A percentile compares a stretch with the other conserved stretches of the same genome.
Conservation (phyloP, 2,888 invertebrate species). For the Tipula vernalis region DNA sequence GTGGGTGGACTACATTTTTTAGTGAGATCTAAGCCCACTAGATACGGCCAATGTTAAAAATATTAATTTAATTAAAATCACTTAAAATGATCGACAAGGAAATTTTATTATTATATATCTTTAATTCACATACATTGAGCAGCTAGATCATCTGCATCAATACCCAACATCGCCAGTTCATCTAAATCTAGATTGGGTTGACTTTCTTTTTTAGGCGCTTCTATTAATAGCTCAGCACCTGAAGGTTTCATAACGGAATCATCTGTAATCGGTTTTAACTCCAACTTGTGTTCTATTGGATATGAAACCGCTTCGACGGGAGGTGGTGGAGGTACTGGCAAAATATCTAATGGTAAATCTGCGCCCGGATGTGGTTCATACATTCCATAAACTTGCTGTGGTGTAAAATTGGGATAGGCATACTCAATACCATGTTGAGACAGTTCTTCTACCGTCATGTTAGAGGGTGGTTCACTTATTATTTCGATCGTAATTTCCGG, state of each 20-base stretch:
- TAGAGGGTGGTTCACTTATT: neutral
- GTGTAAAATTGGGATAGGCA: neutral
- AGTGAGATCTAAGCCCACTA: no score
- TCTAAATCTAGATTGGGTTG: constrained; percentile 43
- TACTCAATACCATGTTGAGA: neutral
- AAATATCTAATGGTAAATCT: neutral
- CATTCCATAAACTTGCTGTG: neutral
- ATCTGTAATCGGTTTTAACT: constrained; percentile 24
- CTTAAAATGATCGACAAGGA: neutral
- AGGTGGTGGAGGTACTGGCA: constrained; percentile 27
- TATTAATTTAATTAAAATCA: neutral
- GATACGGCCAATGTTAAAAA: neutral
- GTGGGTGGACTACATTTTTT: no score
- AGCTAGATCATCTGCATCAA: constrained; percentile 61
- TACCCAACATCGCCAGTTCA: constrained; percentile 74
- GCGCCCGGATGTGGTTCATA: neutral
- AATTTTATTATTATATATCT: neutral
- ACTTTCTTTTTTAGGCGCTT: constrained; percentile 18
- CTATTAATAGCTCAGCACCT: constrained; percentile 19
- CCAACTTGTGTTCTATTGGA: constrained; percentile 7
- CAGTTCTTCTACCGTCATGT: neutral
- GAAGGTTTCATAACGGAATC: constrained; percentile 19
- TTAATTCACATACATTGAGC: constrained; percentile 31
- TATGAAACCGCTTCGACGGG: constrained; percentile 18
- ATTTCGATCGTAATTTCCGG: neutral